Conservation (phyloP, 2,797 vertebrate species). For the Hypotaenidia okinawae region DNA sequence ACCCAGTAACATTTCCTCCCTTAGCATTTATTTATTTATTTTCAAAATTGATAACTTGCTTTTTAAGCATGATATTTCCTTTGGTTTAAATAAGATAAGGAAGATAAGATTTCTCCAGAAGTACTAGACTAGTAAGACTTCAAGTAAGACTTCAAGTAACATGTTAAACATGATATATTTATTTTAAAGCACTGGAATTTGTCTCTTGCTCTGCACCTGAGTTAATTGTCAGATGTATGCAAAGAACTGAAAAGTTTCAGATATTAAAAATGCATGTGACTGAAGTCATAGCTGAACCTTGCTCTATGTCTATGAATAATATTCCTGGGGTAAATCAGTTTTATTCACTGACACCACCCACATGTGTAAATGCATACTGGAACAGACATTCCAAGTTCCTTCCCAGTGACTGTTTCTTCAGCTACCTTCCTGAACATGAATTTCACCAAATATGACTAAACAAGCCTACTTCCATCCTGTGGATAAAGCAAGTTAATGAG, state of each 20-base stretch:
- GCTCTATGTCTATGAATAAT: neutral
- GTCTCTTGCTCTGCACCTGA: neutral
- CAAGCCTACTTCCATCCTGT: neutral
- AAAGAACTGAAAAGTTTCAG: neutral
- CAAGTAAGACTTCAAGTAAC: neutral
- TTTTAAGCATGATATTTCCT: neutral
- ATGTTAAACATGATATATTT: neutral
- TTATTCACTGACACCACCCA: neutral
- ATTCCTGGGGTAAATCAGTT: neutral
- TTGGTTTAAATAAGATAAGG: neutral
- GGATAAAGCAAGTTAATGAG: neutral
- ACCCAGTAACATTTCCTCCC: neutral
- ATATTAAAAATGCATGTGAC: neutral
- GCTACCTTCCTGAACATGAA: neutral
- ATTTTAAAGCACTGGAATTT: neutral
- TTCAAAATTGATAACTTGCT: neutral
- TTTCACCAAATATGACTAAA: slow-evolving; percentile 5
- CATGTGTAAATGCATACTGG: neutral
- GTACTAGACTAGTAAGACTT: neutral
- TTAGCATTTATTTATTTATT: neutral
- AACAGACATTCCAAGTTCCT: neutral
- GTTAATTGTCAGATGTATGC: neutral
- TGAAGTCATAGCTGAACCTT: neutral
- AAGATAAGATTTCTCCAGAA: neutral
- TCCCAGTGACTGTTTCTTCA: neutral